A percentile compares a stretch with the other conserved stretches of the same genome.
These are phyloP conservation scores for Pedionomus torquatus DNA, from an alignment of 2,113 vertebrate genomes.

Conservation along the genomic window DNA sequence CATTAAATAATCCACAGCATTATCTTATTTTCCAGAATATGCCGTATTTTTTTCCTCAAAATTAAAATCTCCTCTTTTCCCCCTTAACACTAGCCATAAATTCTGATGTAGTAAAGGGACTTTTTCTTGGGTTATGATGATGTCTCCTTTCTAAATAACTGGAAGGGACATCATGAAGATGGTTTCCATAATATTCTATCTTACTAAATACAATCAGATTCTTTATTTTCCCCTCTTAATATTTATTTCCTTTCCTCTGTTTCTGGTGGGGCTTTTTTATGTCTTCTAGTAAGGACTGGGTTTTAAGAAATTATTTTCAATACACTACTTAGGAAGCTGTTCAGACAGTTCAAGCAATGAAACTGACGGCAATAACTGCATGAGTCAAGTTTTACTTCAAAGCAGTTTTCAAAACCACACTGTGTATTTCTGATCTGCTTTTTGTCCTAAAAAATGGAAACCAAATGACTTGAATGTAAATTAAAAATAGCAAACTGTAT, in stretches of 20 bases:
- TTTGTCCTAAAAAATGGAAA: background rate
- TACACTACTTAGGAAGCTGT: background rate
- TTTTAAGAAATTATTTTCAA: background rate
- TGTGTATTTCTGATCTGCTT: background rate
- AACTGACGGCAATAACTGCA: background rate
- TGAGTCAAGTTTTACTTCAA: background rate
- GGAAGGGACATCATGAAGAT: background rate
- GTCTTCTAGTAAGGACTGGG: background rate
- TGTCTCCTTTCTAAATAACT: background rate
- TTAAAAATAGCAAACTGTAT: background rate
- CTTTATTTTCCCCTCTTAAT: background rate
- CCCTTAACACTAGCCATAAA: background rate
- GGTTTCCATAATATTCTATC: background rate
- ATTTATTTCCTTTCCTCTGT: background rate
- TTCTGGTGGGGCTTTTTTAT: background rate
- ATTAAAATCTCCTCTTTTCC: background rate
- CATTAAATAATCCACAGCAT: background rate
- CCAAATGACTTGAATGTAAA: background rate
- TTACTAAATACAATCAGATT: background rate
- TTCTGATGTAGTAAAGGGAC: background rate
- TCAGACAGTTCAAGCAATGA: background rate
- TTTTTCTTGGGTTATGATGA: background rate
- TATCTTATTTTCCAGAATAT: background rate
- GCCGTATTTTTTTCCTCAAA: accelerated
- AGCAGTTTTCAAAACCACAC: background rate